Base-by-base conservation (phyloP, 53 echinoderm and acorn worm species). In the Henricia sp. region DNA sequence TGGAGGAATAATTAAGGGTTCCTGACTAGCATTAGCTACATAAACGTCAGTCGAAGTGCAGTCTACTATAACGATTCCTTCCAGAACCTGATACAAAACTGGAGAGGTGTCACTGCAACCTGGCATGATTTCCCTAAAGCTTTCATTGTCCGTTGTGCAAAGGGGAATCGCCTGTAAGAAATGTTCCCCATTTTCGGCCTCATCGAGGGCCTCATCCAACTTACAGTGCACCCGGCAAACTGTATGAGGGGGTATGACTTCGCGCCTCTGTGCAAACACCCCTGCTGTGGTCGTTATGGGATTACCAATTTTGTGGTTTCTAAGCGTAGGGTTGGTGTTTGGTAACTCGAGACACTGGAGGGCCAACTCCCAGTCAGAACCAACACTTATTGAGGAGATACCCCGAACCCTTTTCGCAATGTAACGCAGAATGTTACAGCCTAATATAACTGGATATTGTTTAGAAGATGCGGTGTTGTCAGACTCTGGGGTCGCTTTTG, bases 281-380 rank as follows among this genome's bases (percentile, higher is more conserved):
- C 4, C 27, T 12, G 6, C 9, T 25, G 4, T 23, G 3, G n/a
- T n/a, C n/a, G n/a, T n/a, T n/a, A n/a, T n/a, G n/a, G n/a, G n/a
- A n/a, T n/a, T n/a, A n/a, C n/a, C n/a, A n/a, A 10, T 3, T 30
- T 58, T 19, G 6, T 58, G 27, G 29, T 10, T 9, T 58, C 58
- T 13, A 0, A n/a, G 38, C 23, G 40, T 24, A 23, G 6, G 21
- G 25, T 38, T 39, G 6, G 41, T 5, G 6, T 68, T 23, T 4
- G 43, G 2, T 6, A 43, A 40, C 21, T 4, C 25, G 13, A 69
- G 25, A 41, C 69, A 44, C 3, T 44, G 46, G 1, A 69, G 11
- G 2, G 69, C 69, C 20, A 69, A 24, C 41, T 69, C 69, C 69
- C 69, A 69, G 14, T 69, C 69, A 3, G 70, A 32, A 48, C 32